Base-by-base conservation (phyloP, 2,113 vertebrate species). In the Phyllostomus hastatus region DNA sequence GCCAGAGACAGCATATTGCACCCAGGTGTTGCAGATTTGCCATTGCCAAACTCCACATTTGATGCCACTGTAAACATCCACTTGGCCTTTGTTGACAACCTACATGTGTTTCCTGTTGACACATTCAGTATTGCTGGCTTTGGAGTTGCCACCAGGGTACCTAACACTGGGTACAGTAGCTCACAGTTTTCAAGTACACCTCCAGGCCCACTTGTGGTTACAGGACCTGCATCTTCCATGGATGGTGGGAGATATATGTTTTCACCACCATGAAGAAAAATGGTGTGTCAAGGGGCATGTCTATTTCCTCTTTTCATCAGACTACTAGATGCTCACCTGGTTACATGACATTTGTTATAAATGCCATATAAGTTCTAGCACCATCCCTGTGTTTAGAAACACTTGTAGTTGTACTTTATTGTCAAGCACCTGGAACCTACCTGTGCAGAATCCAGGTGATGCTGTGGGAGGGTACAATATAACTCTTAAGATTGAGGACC, bases 191-290 rank as follows among this genome's bases (percentile, higher is more conserved):
- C 88, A 35, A 31, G 6, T 64, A 85, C 96, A 92, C 50, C 90
- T 50, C 81, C 97, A 0, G 96, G 97, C 82, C 95, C 97, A 0
- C 99, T 99, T 31, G 2, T 96, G 0, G 99, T 99, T 0, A 98
- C 98, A 64, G 92, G 73, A 0, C 46, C 67, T 0, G 38, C 24
- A 28, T 95, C 96, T 80, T 95, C 93, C 0, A 95, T 41, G 50
- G 72, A 79, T 0, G 5, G 92, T 22, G 6, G 43, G 26, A 84
- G 91, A 75, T 97, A 95, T 24, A 57, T 24, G 5, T 57, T 57
- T 57, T 57, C 11, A 24, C 41, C 16, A 33, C 20, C 57, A 10
- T 7, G 41, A 1, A 6, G 46, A 48, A 43, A 8, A 59, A 57
- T 43, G 2, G 2, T 38, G 24, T 59, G 57, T 26, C 17, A 57